Base-by-base conservation (phyloP, 2,888 invertebrate genomes). In the Pediacus dermestoides region DNA sequence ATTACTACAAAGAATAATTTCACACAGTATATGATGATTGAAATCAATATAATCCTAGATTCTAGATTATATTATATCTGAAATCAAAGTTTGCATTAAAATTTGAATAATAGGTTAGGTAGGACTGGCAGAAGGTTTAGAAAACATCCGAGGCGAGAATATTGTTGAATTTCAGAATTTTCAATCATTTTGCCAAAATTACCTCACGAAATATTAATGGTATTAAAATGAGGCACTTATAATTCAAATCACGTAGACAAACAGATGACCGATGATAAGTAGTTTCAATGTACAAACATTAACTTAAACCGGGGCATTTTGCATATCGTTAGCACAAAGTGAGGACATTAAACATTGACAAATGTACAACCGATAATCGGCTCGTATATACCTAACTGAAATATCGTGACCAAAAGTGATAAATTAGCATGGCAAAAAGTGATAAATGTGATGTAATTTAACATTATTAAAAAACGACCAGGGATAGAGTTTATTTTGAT, bases 241-340 rank as follows among this genome's bases (percentile, higher is more conserved):
- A 11, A 52, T 50, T 50, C 53, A 30, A 30, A 39, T 43, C 54
- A 54, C 54, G 54, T 51, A 48, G 42, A 31, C 45, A 50, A 53
- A 53, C 53, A 52, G 47, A 55, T 51, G 52, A 48, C 48, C 50
- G 45, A 42, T 37, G 42, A 42, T 44, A 48, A 48, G 46, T 39
- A 33, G 37, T 36, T 37, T 27, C 30, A 41, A 42, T 39, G 34
- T 42, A 47, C 34, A 37, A 38, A 42, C 38, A 44, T 44, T 37
- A 18, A 42, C 32, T 34, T 37, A 18, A 30, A 30, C 21, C 12
- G 27, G 31, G 40, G 37, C 34, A 30, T 44, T 47, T 39, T 42
- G 44, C 44, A 44, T 47, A 42, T 44, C 39, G 37, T 47, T 44
- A 35, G 16, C 22, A 50, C 32, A 16, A 31, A 21, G 11, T 30